A percentile compares a stretch with the other conserved stretches of the same genome.
phyloP scores from a whole-genome alignment of 2,113 vertebrate species.

The Setophaga petechia region DNA sequence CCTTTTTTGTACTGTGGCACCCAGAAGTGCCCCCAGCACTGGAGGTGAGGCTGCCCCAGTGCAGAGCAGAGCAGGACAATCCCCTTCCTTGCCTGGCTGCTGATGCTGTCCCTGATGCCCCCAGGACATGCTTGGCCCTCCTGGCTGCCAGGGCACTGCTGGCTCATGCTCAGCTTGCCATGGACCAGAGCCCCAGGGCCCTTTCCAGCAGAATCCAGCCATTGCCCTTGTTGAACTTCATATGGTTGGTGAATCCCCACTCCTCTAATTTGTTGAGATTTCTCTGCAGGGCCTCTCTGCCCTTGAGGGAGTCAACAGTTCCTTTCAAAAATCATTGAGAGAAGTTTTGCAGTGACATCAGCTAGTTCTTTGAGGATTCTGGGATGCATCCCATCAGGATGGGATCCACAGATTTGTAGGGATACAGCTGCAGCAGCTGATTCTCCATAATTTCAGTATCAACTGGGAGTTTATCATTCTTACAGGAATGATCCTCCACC shows the following conservation, averaged over 20 bases:
- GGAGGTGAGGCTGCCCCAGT: fast-evolving
- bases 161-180: not conserved
- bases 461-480: not conserved
- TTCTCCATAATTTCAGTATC: not conserved
- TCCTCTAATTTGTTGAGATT: not conserved
- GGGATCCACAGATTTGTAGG: too few species aligned
- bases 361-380: not conserved
- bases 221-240: too few species aligned
- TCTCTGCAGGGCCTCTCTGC: not conserved
- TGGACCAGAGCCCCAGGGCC: not conserved
- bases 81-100: not conserved
- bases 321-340: not conserved
- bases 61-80: not conserved
- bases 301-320: fast-evolving
- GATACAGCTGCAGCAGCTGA: not conserved
- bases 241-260: not conserved
- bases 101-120: not conserved
- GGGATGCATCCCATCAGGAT: not conserved
- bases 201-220: too few species aligned
- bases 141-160: not conserved
- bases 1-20: fast-evolving
- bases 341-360: not conserved
- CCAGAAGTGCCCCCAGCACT: not conserved
- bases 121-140: not conserved
- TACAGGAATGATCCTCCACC: not conserved